Evolutionary conservation across 2,888 invertebrate species (phyloP).

Genomic region (Melanophora roralis): DNA sequence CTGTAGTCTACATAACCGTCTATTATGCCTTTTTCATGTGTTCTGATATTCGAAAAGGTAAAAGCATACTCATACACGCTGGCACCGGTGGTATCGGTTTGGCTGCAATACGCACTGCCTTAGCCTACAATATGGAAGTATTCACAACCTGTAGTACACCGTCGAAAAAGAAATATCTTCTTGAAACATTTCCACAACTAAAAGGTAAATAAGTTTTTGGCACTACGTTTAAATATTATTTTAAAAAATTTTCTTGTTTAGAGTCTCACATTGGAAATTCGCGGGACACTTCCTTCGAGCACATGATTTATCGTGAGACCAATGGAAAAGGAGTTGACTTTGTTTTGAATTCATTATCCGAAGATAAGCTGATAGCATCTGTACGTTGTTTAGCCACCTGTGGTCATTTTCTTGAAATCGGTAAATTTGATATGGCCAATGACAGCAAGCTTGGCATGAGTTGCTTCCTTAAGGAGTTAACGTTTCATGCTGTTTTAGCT

Average conservation of each 20-base stretch:
- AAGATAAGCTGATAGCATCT: conserved; percentile 90
- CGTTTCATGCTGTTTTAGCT: conserved; percentile 87
- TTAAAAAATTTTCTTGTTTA: no score
- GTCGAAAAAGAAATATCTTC: conserved; percentile 82
- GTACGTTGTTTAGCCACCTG: conserved; percentile 80
- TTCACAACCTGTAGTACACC: conserved; percentile 84
- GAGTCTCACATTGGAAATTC: conserved; percentile 89
- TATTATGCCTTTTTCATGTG: conserved; percentile 78
- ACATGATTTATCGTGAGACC: conserved; percentile 87
- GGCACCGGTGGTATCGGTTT: conserved; percentile 86
- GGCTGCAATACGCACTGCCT: conserved; percentile 86
- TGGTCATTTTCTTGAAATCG: conserved; percentile 90
- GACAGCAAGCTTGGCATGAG: conserved; percentile 83
- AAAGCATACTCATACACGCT: conserved; percentile 79
- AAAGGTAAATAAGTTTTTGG: conserved; percentile 77
- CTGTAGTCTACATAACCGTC: conserved; percentile 86
- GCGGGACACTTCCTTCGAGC: conserved; percentile 90
- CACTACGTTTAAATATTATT: neutral
- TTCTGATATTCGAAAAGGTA: conserved; percentile 73
- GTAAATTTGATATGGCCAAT: conserved; percentile 87
- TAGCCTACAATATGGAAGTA: conserved; percentile 82
- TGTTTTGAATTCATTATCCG: conserved; percentile 93
- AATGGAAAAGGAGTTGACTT: conserved; percentile 93
- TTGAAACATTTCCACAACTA: conserved; percentile 78
- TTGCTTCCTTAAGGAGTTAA: conserved; percentile 83